A percentile compares a stretch with the other conserved stretches of the same genome.
These are phyloP conservation scores for Agriopis aurantiaria DNA, from an alignment of 2,888 invertebrate species.

Conservation along the genomic window DNA sequence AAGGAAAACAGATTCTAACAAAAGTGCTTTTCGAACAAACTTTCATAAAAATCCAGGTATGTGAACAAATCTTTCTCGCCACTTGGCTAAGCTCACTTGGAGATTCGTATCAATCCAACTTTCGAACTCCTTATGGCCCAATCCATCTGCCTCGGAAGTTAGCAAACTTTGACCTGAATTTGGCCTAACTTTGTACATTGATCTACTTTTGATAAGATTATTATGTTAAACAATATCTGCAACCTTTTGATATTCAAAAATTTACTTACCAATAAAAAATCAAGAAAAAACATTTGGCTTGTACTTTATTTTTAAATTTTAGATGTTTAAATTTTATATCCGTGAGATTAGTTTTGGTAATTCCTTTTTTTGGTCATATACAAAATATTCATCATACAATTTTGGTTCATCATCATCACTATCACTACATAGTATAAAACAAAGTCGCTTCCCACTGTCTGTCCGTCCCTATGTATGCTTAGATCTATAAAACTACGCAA, in stretches of 20 bases:
- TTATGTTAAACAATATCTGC: constrained; percentile 43
- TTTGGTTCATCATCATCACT: too few species aligned
- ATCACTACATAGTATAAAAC: too few species aligned
- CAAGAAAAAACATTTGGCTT: too few species aligned
- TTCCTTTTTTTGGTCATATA: too few species aligned
- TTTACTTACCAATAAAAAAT: neutral
- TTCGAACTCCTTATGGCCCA: constrained; percentile 51
- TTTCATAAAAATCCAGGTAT: constrained; percentile 26
- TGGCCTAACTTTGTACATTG: constrained; percentile 48
- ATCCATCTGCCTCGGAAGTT: constrained; percentile 50
- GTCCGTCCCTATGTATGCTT: too few species aligned
- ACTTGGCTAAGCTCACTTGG: constrained; percentile 41
- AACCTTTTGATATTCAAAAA: constrained; percentile 31
- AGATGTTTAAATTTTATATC: too few species aligned
- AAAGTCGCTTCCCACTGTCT: too few species aligned
- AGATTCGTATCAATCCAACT: constrained; percentile 56
- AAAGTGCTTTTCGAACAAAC: constrained; percentile 1
- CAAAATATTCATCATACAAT: too few species aligned
- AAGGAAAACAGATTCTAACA: constrained; percentile 7
- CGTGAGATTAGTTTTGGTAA: too few species aligned
- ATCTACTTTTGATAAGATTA: constrained; percentile 49
- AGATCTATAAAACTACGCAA: too few species aligned
- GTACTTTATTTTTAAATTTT: too few species aligned
- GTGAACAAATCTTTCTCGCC: constrained; percentile 27
- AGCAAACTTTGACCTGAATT: constrained; percentile 50